Evolutionary conservation across 2,888 invertebrate genomes (phyloP), one percentile per base, ranked within the genome.

Genomic region (Lydus trimaculatus): DNA sequence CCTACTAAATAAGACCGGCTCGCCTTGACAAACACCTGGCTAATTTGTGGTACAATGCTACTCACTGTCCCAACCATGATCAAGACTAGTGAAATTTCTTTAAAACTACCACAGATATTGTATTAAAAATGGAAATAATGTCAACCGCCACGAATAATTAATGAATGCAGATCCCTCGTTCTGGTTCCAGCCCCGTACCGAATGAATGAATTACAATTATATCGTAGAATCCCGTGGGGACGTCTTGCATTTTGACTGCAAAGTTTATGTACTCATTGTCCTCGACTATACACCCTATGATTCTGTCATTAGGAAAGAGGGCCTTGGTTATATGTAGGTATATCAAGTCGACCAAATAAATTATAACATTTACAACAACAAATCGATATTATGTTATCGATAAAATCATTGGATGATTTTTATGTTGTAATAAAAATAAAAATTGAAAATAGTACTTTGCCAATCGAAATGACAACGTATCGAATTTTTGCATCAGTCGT

Each of bases 381-480:
- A 78, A 69, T 64, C 63, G 67, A 7, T 5, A 61, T 48, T 60
- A 52, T 63, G 71, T 77, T 81, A 80, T 80, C 81, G 80, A 76
- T 73, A 71, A 76, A 76, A 71, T 70, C 62, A 65, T 64, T 75
- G 81, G 75, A 64, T 81, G 52, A 52, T 52, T 52, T 13, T 23
- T 23, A 15, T 71, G 70, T 73, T 65, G 64, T 58, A 63, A 75
- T 72, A 79, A 43, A 48, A 20, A 20, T 17, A 52, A 80, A 83
- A 82, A 79, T 81, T 76, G 52, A 80, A 83, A 83, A 80, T 81
- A 77, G 23, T 81, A 80, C 83, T 83, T 83, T 76, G 81, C 82
- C 81, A 83, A 83, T 83, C 82, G 79, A 78, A 82, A 77, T 84
- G 85, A 84, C 85, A 84, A 84, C 84, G 84, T 84, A 85, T 85